Percentiles rank a stretch among this genome's conserved stretches.
Conservation (phyloP, 2,888 invertebrate species). For the Thecophora atra region DNA sequence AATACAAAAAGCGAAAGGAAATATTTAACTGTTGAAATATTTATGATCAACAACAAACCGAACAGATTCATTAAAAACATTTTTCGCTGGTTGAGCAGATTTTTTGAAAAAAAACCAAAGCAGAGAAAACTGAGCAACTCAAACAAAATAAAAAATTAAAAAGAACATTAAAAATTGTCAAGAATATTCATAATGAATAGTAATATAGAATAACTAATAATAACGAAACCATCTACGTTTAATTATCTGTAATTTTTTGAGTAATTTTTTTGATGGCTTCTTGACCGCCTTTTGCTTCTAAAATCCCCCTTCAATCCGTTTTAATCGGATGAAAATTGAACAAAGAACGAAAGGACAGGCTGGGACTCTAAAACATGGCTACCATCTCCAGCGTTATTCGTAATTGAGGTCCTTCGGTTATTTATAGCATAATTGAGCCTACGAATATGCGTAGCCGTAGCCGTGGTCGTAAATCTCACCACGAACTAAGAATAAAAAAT, state of each 20-base stretch:
- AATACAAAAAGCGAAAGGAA: not conserved
- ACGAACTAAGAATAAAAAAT: too few species aligned
- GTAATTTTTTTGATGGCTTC: too few species aligned
- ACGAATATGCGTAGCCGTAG: too few species aligned
- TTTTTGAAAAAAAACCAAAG: not conserved
- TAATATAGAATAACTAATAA: too few species aligned
- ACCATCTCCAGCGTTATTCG: too few species aligned
- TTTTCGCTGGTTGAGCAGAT: not conserved
- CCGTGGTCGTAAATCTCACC: too few species aligned
- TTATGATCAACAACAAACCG: not conserved
- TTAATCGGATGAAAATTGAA: too few species aligned
- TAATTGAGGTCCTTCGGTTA: not conserved
- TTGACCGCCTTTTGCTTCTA: too few species aligned
- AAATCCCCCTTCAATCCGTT: too few species aligned
- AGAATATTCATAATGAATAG: too few species aligned
- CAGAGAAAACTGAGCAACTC: not conserved
- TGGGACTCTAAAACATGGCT: not conserved
- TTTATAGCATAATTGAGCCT: conserved; percentile 21
- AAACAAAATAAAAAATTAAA: not conserved
- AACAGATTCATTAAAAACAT: not conserved
- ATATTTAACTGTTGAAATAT: not conserved
- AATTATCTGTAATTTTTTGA: too few species aligned
- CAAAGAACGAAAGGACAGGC: not conserved
- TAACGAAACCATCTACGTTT: too few species aligned
- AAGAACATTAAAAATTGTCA: not conserved